Conservation (phyloP, 2,797 vertebrate species). For the Fistularia tabacaria region DNA sequence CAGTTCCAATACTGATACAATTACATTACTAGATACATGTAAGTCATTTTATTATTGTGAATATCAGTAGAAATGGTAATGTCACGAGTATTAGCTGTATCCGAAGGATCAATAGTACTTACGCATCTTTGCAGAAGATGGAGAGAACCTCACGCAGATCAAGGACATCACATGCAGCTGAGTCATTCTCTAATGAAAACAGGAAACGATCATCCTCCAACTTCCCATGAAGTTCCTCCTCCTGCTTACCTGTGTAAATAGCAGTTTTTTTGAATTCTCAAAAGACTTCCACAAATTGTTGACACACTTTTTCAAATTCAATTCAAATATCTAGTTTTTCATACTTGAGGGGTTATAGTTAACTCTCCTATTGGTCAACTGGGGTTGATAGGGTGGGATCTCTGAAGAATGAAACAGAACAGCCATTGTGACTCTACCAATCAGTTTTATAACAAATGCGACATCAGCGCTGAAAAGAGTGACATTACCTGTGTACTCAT, state of each 20-base stretch:
- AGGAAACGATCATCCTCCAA: slow-evolving; percentile 77
- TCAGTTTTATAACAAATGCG: too few relatives aligned
- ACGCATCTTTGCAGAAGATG: slow-evolving; percentile 60
- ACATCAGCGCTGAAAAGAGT: too few relatives aligned
- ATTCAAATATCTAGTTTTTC: background rate
- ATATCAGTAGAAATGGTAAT: background rate
- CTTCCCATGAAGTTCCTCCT: slow-evolving; percentile 77
- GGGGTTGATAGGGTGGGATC: slow-evolving; percentile 37
- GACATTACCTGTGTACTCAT: slow-evolving; percentile 70
- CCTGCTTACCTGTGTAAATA: slow-evolving; percentile 35
- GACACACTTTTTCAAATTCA: too few relatives aligned
- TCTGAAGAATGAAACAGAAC: slow-evolving; percentile 38
- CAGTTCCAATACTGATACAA: too few relatives aligned
- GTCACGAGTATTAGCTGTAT: background rate
- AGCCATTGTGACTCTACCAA: background rate
- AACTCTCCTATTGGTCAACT: slow-evolving; percentile 16
- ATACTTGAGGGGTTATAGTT: slow-evolving; percentile 44
- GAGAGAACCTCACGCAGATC: slow-evolving; percentile 74
- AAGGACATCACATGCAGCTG: slow-evolving; percentile 74
- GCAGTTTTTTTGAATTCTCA: too few relatives aligned
- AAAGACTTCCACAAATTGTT: too few relatives aligned
- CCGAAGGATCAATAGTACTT: background rate
- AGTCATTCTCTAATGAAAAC: slow-evolving; percentile 75
- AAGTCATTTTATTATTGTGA: too few relatives aligned
- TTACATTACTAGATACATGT: too few relatives aligned